Evolutionary conservation across 2,113 vertebrate genomes (phyloP), one percentile per base, ranked within the genome.

Genomic region (Ariopsis seemanni): DNA sequence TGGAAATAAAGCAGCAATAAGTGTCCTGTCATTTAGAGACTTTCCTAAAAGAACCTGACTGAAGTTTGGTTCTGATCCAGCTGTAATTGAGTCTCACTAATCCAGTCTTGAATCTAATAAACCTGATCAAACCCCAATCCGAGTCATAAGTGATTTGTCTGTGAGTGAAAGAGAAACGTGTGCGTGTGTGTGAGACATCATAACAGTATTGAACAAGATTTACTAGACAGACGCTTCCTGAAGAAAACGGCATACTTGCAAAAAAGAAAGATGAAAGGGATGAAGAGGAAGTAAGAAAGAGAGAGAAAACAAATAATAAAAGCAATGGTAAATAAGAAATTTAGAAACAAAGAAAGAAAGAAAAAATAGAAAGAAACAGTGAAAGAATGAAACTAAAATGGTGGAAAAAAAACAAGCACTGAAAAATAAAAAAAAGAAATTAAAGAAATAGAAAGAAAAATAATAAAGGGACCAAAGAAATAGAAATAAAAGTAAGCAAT

Each of bases 1-100:
- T 52, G 72, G 42, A 77, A 52, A 20, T 69, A 50, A 52, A 48
- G 57, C 60, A 85, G 84, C 84, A 85, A 85, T 85, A 85, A 85
- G 22, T 60, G 69, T 85, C 55, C 57, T 72, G 50, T 34, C 2
- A 42, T 9, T 6, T 50, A 50, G 30, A 50, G 72, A 75, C 72
- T 5, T 50, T 5, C 72, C 42, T 75, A 0, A 75, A 75, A 50
- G 7, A 69, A 42, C 34, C 30, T 30, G 67, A 34, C 2, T 69
- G 30, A 17, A 34, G 69, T 34, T 42, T 18, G 69, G 69, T 34
- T 71, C 27, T 18, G 69, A 71, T 67, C 27, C 25, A 5, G 27
- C 65, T 67, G n/a, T 27, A 27, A 67, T n/a, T 20, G n/a, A 22
- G 0, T 65, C 63, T 65, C 67, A 18, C 78, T 11, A 8, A 20